Conservation (phyloP, 2,888 invertebrate species). For the Orthonychiurus folsomi region DNA sequence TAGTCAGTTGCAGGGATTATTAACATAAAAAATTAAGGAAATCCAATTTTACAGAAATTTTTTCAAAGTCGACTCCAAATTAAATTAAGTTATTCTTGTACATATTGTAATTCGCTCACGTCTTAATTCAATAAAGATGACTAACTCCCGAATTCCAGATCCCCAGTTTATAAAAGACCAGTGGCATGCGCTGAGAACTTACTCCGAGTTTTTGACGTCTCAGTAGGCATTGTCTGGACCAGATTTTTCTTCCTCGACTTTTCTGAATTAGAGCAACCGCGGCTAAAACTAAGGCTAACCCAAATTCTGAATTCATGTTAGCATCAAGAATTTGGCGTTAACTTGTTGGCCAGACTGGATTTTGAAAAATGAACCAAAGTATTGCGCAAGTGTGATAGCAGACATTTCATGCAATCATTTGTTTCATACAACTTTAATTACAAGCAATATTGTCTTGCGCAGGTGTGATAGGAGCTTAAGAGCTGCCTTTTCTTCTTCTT, state of each 20-base stretch:
- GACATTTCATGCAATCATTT: background rate
- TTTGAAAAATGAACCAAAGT: background rate
- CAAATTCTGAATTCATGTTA: background rate
- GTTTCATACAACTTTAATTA: background rate
- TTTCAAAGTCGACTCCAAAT: no score
- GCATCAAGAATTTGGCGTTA: no score
- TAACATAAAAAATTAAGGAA: no score
- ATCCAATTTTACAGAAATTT: no score
- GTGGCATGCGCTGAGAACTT: background rate
- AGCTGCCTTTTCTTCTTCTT: background rate
- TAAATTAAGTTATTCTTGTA: no score
- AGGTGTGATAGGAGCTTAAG: conserved; percentile 15
- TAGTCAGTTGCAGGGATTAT: no score
- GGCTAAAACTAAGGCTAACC: background rate
- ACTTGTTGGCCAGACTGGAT: background rate
- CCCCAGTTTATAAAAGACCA: background rate
- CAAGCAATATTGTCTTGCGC: conserved; percentile 13
- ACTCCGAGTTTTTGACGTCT: background rate
- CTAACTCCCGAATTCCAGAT: no score
- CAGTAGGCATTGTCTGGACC: background rate
- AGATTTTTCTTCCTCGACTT: background rate
- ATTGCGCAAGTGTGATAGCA: background rate
- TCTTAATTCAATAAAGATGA: no score
- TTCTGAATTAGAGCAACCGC: background rate
- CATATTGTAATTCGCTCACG: no score